Evolutionary conservation across 2,888 invertebrate genomes (phyloP).

Genomic region (Oasisia sp.): DNA sequence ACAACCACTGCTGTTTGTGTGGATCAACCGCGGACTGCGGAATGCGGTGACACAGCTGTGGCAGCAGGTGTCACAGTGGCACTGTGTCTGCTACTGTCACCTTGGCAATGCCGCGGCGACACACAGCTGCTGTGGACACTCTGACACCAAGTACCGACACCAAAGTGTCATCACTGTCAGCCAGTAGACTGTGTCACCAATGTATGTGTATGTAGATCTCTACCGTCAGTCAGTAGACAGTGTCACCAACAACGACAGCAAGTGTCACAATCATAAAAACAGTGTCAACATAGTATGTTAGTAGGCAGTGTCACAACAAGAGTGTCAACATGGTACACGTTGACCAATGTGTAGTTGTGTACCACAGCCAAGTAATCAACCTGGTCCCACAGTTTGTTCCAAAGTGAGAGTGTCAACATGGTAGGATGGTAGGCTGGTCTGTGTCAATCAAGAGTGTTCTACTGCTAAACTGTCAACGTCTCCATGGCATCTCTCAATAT

Average conservation of each 20-base stretch:
- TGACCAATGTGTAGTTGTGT: not conserved
- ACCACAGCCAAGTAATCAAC: not conserved
- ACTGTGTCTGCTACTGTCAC: constrained; percentile 42
- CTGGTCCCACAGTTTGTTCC: not conserved
- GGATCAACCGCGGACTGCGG: constrained; percentile 36
- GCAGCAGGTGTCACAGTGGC: constrained; percentile 33
- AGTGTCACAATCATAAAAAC: not conserved
- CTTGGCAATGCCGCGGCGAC: constrained; percentile 17
- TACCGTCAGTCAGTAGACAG: not conserved
- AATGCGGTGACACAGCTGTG: constrained; percentile 31
- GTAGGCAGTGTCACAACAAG: not conserved
- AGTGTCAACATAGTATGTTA: not conserved
- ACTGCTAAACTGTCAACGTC: not conserved
- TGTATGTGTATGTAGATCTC: not conserved
- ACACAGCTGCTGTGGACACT: not conserved
- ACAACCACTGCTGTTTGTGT: constrained; percentile 34
- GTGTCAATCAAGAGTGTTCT: not conserved
- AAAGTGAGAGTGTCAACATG: not conserved
- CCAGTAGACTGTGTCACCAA: not conserved
- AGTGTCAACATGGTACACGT: not conserved
- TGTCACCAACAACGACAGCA: not conserved
- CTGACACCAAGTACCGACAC: not conserved
- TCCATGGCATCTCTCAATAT: too few species aligned
- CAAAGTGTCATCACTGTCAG: constrained; percentile 2
- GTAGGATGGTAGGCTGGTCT: not conserved